Evolutionary conservation across 2,888 invertebrate genomes (phyloP), one percentile per base, ranked within the genome.

Genomic region (Lymantria dispar): DNA sequence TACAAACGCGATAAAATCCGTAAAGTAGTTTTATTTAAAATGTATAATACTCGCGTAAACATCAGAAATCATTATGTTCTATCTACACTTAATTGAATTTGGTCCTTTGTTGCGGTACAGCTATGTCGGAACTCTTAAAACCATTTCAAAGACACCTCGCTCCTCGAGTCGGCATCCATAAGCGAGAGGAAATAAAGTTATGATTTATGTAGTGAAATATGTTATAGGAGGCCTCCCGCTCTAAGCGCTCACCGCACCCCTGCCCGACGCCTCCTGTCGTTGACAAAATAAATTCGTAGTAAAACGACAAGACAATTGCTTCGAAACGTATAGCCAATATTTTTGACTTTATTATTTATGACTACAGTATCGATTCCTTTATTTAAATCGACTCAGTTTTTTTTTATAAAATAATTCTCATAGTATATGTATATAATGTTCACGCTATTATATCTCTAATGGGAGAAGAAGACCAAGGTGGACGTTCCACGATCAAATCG

Each of bases 171-270:
- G 72, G 76, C 72, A 74, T 74, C 78, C 77, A 67, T 77, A 81
- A 87, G 78, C 83, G 84, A 86, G 85, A 88, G 89, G 89, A 88
- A 89, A 89, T 89, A 88, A 89, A 89, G 84, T 88, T 89, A 86
- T 89, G 88, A 90, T 89, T 88, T 90, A 90, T 88, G 83, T 83
- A 85, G 81, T 82, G 84, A 87, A 88, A 87, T 90, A 87, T 88
- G 85, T 85, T 83, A 76, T 77, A 72, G 70, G 74, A 72, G 74
- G 67, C 70, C 73, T 74, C 67, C 22, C 72, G 74, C 76, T 74
- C 72, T 78, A 72, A 79, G 75, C 22, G 22, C 78, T 56, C 47
- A 31, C 45, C 47, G 31, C 41, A 61, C 65, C 66, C 58, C 36
- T 13, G 65, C 60, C 22, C 69, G 70, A 74, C 74, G 74, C 77